Evolutionary conservation across 2,797 vertebrate genomes (phyloP), one percentile per base, ranked within the genome.

Genomic region (Saxicola maurus): DNA sequence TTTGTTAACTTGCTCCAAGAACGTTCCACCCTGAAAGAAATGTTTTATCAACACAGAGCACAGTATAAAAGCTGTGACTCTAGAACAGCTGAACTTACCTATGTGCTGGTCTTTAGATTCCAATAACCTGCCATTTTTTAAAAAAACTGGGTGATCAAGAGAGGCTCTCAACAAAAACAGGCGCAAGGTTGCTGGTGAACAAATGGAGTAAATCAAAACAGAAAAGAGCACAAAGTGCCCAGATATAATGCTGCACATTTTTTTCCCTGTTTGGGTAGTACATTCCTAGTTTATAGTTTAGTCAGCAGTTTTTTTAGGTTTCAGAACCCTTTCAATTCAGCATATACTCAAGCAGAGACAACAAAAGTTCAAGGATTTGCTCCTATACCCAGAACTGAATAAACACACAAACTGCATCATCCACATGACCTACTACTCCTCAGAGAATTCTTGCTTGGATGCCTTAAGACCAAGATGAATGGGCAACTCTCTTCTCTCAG

Each of bases 51-150:
- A 52, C 3, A 67, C 10, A 45, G 0, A 42, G 45, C 10, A 24
- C 19, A 30, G 12, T 18, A 38, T 23, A 81, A 87, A 89, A 68
- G 43, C 13, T 7, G 2, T 0, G 0, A 56, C 42, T 52, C 60
- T 16, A 52, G 25, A 82, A 73, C 2, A 57, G 35, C 13, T 84
- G 27, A 75, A 49, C 7, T 71, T 56, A 57, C 27, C 57, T 33
- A 49, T 4, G 10, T 18, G 27, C 6, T 73, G 43, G 31, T 66
- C 57, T 67, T 66, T 11, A 87, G 27, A 86, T 49, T 31, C 24
- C n/a, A 62, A 82, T 23, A 76, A 73, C 6, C 23, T 67, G 30
- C 7, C 42, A 33, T 77, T 40, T 74, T 21, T 13, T 2, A 15
- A 64, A 30, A 30, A 51, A 23, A 14, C 2, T 0, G 45, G 9